Conservation (phyloP, 2,888 invertebrate species). For the Heteropelma amictum region DNA sequence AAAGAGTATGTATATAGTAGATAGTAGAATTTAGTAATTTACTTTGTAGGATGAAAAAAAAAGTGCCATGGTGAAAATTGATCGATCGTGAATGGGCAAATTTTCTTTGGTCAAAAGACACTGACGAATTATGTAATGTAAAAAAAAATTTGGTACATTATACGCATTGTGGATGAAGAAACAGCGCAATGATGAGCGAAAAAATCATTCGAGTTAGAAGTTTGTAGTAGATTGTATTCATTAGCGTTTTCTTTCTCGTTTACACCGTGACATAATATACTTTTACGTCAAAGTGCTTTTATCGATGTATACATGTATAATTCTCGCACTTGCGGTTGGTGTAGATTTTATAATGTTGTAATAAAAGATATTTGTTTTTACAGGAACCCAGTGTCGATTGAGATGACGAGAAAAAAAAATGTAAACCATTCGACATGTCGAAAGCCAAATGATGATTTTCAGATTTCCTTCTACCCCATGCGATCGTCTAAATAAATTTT, state of each 20-base stretch:
- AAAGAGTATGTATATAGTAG: slow-evolving; percentile 7
- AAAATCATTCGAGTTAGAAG: background rate
- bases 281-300: slow-evolving; percentile 71
- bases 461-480: too few species aligned
- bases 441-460: too few species aligned
- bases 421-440: too few species aligned
- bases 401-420: background rate
- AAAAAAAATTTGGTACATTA: slow-evolving; percentile 31
- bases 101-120: too few species aligned
- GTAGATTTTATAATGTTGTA: slow-evolving; percentile 77
- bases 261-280: slow-evolving; percentile 38
- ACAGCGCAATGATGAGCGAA: background rate
- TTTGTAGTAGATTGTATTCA: slow-evolving; percentile 6
- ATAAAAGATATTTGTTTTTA: slow-evolving; percentile 73
- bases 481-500: too few species aligned
- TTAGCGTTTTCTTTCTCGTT: slow-evolving; percentile 68
- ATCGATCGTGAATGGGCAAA: too few species aligned
- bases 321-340: slow-evolving; percentile 52
- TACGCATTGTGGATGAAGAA: slow-evolving; percentile 3
- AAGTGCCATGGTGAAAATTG: too few species aligned
- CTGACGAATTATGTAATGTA: too few species aligned
- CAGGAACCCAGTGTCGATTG: slow-evolving; percentile 20
- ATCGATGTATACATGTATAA: slow-evolving; percentile 41
- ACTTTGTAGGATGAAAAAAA: background rate
- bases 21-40: slow-evolving; percentile 8